Evolutionary conservation across 2,888 invertebrate genomes (phyloP), one percentile per base, ranked within the genome.

Genomic region (Drosophila tripunctata): DNA sequence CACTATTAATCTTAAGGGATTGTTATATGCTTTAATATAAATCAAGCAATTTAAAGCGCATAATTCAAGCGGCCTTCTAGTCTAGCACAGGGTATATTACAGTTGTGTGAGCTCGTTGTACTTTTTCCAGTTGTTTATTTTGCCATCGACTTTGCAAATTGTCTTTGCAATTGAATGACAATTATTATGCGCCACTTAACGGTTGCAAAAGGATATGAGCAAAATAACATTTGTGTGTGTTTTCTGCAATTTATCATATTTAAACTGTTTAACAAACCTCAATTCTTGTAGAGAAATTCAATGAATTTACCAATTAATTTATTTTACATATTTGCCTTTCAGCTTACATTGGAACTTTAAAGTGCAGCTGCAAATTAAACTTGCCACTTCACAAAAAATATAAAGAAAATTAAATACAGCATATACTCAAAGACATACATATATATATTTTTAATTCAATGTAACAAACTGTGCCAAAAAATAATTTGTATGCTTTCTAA

Each of bases 391-490:
- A 14, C 27, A 3, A 27, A 22, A 22, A 22, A 22, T 3, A 22
- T n/a, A 22, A 22, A 24, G 7, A 24, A 24, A 24, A 24, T 8
- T 24, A 24, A 58, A 47, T 38, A 48, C 17, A 35, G 41, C 45
- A 73, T 38, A 45, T 67, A 50, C 63, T 67, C 57, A 63, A 52
- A 57, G 22, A 21, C 50, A 41, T 45, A 51, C 54, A 40, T 38
- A 8, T 19, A 50, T 41, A 41, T 38, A 31, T 22, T 38, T 38
- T 30, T 60, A 60, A 17, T 48, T 21, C 47, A 10, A 22, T 41
- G 50, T 61, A 51, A 40, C 33, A 48, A 68, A 55, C 47, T 76
- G 83, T 86, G 83, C 83, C 87, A 84, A 83, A 86, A 86, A 67
- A 73, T 52, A 52, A 67, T 51, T 24, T 43, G 38, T 55, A 51